Conservation (phyloP, 2,797 vertebrate genomes). For the Muscicapa striata region DNA sequence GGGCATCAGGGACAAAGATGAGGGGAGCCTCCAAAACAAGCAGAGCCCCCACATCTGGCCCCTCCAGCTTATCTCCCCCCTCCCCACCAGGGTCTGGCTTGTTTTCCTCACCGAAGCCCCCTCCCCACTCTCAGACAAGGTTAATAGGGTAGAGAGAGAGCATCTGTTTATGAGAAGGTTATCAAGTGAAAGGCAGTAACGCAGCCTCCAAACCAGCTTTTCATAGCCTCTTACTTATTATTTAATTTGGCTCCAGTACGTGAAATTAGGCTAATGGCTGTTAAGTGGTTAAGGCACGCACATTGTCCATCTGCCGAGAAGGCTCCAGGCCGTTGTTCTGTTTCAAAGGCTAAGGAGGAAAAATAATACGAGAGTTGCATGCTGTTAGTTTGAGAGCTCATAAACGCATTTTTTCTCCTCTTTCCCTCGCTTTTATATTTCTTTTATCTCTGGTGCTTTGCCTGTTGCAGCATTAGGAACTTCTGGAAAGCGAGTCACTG, state of each 20-base stretch:
- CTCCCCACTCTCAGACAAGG: slow-evolving; percentile 48
- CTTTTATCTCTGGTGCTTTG: slow-evolving; percentile 61
- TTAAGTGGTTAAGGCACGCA: slow-evolving; percentile 80
- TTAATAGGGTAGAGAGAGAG: slow-evolving; percentile 74
- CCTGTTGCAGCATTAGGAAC: slow-evolving; percentile 64
- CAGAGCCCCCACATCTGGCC: background rate
- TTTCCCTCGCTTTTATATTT: slow-evolving; percentile 65
- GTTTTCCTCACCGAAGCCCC: background rate
- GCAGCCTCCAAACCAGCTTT: slow-evolving; percentile 78
- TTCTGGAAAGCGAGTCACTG: slow-evolving; percentile 46
- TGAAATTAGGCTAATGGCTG: slow-evolving; percentile 83
- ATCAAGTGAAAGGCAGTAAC: slow-evolving; percentile 73
- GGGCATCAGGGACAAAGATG: accelerated
- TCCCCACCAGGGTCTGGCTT: background rate
- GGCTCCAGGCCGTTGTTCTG: slow-evolving; percentile 78
- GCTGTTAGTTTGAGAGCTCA: slow-evolving; percentile 73
- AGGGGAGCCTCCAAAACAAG: background rate
- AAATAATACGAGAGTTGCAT: slow-evolving; percentile 71
- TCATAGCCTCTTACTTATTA: slow-evolving; percentile 81
- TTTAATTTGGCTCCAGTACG: slow-evolving; percentile 81
- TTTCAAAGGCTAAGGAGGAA: slow-evolving; percentile 76
- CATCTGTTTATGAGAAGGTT: slow-evolving; percentile 77
- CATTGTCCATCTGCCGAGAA: slow-evolving; percentile 81
- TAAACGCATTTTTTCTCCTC: slow-evolving; percentile 60
- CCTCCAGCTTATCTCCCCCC: background rate